These are phyloP conservation scores for Campylorhamphus procurvoides DNA, from an alignment of 2,113 vertebrate genomes.

Conservation along the genomic window DNA sequence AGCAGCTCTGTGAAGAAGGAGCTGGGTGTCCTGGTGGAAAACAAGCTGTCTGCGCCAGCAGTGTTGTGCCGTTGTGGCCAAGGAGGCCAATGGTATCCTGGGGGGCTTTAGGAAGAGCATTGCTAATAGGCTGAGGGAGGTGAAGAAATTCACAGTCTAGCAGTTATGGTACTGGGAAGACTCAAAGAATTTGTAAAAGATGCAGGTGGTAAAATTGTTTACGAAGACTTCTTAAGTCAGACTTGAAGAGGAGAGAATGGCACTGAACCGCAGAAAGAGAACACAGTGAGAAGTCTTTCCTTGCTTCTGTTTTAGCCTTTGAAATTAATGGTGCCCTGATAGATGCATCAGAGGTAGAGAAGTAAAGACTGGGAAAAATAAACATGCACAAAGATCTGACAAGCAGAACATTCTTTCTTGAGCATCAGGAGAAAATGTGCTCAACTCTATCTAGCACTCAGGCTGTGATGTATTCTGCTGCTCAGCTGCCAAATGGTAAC, in stretches of 20 bases:
- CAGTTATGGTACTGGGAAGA: neutral
- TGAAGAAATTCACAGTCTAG: neutral
- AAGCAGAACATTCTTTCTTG: neutral
- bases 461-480: neutral
- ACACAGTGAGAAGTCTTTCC: neutral
- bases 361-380: neutral
- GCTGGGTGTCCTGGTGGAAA: neutral
- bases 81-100: neutral
- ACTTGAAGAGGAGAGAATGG: neutral
- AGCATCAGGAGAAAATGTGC: neutral
- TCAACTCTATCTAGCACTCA: neutral
- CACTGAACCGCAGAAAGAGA: neutral
- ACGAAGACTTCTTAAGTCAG: too few relatives aligned
- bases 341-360: neutral
- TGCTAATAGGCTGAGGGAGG: too few relatives aligned
- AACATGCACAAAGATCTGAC: neutral
- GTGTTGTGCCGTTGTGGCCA: too few relatives aligned
- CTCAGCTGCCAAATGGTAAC: neutral
- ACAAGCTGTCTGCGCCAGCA: accelerated
- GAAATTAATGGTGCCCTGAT: neutral
- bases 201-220: neutral
- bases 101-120: neutral
- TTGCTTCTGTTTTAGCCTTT: neutral
- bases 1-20: neutral
- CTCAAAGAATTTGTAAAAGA: neutral